These are phyloP conservation scores for Anabacerthia variegaticeps DNA, from an alignment of 2,797 vertebrate genomes.

Conservation along the genomic window DNA sequence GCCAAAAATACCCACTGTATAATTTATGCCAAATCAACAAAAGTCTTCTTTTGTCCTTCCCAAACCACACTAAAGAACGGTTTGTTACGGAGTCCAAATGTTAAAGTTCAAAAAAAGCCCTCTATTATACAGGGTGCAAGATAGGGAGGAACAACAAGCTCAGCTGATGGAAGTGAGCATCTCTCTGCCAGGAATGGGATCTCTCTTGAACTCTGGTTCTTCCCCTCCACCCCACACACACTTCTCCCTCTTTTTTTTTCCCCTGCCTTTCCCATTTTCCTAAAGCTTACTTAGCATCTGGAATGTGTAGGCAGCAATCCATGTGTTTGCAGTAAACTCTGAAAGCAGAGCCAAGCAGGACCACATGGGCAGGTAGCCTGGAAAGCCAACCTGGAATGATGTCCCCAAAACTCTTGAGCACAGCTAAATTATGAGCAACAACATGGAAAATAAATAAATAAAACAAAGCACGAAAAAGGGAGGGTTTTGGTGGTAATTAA, in stretches of 20 bases:
- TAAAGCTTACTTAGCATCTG: slow-evolving; percentile 36
- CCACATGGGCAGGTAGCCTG: slow-evolving; percentile 52
- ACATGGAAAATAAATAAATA: accelerated
- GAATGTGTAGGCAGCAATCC: slow-evolving; percentile 49
- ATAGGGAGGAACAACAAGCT: not conserved
- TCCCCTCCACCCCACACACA: not conserved
- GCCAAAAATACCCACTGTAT: slow-evolving; percentile 81
- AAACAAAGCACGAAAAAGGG: not conserved
- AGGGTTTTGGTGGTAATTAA: slow-evolving; percentile 28
- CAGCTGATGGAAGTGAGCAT: not conserved
- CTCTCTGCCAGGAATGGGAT: not conserved
- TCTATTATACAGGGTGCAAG: not conserved
- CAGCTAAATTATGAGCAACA: not conserved
- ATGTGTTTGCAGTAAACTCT: slow-evolving; percentile 60
- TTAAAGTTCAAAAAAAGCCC: slow-evolving; percentile 67
- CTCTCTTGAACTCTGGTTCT: not conserved
- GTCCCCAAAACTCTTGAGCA: not conserved
- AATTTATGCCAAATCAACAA: slow-evolving; percentile 80
- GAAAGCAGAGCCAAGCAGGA: slow-evolving; percentile 35
- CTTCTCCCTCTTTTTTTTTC: not conserved
- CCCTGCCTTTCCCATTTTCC: not conserved
- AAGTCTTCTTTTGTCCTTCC: slow-evolving; percentile 66
- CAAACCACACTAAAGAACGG: slow-evolving; percentile 72
- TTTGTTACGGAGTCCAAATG: slow-evolving; percentile 70
- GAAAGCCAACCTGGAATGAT: not conserved